These are phyloP conservation scores for Caloenas nicobarica DNA, from an alignment of 2,113 vertebrate genomes.

Conservation along the genomic window DNA sequence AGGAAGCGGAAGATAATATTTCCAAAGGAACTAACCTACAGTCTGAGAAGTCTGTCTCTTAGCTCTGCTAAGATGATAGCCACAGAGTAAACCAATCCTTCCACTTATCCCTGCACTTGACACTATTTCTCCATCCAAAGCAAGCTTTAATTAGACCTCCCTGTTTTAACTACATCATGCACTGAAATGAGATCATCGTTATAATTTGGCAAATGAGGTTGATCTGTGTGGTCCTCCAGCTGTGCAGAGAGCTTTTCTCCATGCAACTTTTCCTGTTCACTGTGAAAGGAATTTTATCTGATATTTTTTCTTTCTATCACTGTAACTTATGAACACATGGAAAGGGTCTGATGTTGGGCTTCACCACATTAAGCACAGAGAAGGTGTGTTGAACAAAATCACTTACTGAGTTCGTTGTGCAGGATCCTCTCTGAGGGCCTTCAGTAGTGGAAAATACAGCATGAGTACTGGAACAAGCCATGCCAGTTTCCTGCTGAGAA, in stretches of 20 bases:
- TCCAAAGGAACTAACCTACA: not conserved
- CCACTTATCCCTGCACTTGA: not conserved
- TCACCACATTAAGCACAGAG: not conserved
- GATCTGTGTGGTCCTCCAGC: slow-evolving; percentile 69
- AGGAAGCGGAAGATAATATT: not conserved
- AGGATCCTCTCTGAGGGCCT: not conserved
- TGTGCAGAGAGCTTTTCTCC: slow-evolving; percentile 56
- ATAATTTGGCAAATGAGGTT: slow-evolving; percentile 43
- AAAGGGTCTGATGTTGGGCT: not conserved
- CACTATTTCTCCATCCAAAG: slow-evolving; percentile 26
- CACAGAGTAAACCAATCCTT: not conserved
- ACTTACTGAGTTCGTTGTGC: not conserved
- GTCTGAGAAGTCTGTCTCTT: not conserved
- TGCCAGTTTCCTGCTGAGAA: not conserved
- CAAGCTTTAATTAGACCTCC: slow-evolving; percentile 30
- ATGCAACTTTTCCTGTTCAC: slow-evolving; percentile 47
- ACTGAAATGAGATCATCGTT: slow-evolving; percentile 59
- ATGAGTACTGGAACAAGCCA: not conserved
- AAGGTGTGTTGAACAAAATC: not conserved
- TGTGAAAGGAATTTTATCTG: not conserved
- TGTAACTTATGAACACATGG: not conserved
- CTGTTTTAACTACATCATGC: slow-evolving; percentile 33
- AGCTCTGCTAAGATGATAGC: not conserved
- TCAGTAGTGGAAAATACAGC: not conserved
- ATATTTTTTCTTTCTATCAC: not conserved